A percentile compares a stretch with the other conserved stretches of the same genome.
These are phyloP conservation scores for Doris montereyensis DNA, from an alignment of 2,888 invertebrate species.

Conservation along the genomic window DNA sequence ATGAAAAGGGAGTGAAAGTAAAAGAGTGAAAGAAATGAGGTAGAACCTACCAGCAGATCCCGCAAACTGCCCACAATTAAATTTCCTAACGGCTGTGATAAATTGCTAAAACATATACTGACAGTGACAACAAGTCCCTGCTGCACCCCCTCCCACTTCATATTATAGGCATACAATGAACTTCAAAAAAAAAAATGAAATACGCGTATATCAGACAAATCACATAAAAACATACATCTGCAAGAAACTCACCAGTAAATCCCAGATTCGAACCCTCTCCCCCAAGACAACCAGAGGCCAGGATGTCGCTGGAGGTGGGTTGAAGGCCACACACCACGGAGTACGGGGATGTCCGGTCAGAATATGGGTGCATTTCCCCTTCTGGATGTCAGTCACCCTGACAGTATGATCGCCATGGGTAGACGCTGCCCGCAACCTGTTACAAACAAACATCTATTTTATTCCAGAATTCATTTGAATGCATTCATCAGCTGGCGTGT, in stretches of 20 bases:
- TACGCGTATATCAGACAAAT: not conserved
- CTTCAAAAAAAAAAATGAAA: not conserved
- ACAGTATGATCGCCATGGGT: conserved; percentile 92
- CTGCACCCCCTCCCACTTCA: too few species aligned
- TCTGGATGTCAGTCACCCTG: conserved; percentile 85
- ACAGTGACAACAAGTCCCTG: too few species aligned
- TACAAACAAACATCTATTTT: not conserved
- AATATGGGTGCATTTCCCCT: conserved; percentile 84
- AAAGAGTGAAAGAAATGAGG: too few species aligned
- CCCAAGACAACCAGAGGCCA: conserved; percentile 90
- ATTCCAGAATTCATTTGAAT: too few species aligned
- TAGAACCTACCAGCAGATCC: too few species aligned
- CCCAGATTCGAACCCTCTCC: conserved; percentile 94
- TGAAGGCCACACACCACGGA: conserved; percentile 92
- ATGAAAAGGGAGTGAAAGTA: too few species aligned
- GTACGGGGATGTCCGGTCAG: conserved; percentile 88
- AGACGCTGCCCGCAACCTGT: conserved; percentile 81
- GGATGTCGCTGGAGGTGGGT: conserved; percentile 87
- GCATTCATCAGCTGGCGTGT: too few species aligned
- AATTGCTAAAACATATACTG: too few species aligned
- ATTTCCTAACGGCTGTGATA: too few species aligned
- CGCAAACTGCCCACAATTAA: too few species aligned
- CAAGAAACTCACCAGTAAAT: conserved; percentile 79
- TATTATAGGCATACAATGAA: too few species aligned
- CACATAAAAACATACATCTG: not conserved